Conservation (phyloP, 2,797 vertebrate genomes). For the Todus mexicanus region DNA sequence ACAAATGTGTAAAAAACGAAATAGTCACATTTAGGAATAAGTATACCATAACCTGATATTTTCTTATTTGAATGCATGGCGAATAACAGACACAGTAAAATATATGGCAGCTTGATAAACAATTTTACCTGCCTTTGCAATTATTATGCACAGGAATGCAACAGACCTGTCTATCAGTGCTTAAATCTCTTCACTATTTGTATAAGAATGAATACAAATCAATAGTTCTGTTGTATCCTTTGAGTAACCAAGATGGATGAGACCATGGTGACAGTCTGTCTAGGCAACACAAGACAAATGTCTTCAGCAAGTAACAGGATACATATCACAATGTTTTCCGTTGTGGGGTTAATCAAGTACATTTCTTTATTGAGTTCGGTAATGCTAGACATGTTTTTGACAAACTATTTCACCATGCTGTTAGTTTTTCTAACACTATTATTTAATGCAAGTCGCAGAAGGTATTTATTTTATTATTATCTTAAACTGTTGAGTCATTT, state of each 20-base stretch:
- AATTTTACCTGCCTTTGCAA: neutral
- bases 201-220: conserved; percentile 73
- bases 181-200: conserved; percentile 57
- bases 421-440: neutral
- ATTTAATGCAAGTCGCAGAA: neutral
- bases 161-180: neutral
- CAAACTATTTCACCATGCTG: neutral
- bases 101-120: neutral
- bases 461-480: neutral
- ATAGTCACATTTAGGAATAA: neutral
- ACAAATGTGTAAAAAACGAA: neutral
- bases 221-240: conserved; percentile 72
- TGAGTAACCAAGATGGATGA: conserved; percentile 75
- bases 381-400: neutral
- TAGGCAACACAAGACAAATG: conserved; percentile 64
- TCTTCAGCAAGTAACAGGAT: conserved; percentile 68
- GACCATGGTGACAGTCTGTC: conserved; percentile 65
- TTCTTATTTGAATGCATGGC: neutral
- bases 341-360: conserved; percentile 49
- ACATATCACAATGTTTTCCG: conserved; percentile 58
- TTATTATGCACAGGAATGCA: neutral
- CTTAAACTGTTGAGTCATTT: neutral
- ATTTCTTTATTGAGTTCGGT: neutral
- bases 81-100: neutral
- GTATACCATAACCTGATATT: neutral